A percentile compares a stretch with the other conserved stretches of the same genome.
Evolutionary conservation across 1,140 invertebrate species (phyloP).

Genomic region (Pogonus chalceus): DNA sequence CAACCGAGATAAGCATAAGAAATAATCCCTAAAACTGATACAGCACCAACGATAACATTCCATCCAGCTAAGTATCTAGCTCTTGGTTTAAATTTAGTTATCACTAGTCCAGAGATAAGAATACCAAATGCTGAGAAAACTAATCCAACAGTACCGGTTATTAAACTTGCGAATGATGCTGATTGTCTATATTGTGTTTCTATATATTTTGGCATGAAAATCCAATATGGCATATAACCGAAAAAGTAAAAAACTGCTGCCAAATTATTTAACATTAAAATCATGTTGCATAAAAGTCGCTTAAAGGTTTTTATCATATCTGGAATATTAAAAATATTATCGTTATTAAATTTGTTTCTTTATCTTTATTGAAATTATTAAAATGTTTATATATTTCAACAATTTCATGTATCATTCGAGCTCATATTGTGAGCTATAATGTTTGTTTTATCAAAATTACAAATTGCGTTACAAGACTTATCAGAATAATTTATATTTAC

Average conservation of each 20-base stretch:
- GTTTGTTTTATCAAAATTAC: neutral
- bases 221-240: conserved; percentile 64
- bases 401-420: neutral
- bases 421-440: neutral
- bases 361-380: too few species aligned
- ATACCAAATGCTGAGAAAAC: conserved; percentile 63
- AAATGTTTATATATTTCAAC: too few species aligned
- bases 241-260: conserved; percentile 59
- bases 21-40: conserved; percentile 53
- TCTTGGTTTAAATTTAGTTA: conserved; percentile 57
- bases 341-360: conserved; percentile 1
- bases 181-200: conserved; percentile 65
- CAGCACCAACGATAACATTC: conserved; percentile 58
- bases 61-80: conserved; percentile 58
- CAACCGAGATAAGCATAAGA: conserved; percentile 62
- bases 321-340: conserved; percentile 24
- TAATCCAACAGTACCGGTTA: conserved; percentile 59
- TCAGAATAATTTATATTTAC: too few species aligned
- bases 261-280: conserved; percentile 57
- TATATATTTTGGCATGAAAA: conserved; percentile 67
- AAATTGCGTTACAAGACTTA: too few species aligned
- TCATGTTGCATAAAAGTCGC: conserved; percentile 49
- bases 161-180: conserved; percentile 54
- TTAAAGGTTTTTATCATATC: conserved; percentile 55
- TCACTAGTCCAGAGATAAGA: conserved; percentile 54